phyloP scores from a whole-genome alignment of 1,140 invertebrate species.

The Xylocopa sonorina region DNA sequence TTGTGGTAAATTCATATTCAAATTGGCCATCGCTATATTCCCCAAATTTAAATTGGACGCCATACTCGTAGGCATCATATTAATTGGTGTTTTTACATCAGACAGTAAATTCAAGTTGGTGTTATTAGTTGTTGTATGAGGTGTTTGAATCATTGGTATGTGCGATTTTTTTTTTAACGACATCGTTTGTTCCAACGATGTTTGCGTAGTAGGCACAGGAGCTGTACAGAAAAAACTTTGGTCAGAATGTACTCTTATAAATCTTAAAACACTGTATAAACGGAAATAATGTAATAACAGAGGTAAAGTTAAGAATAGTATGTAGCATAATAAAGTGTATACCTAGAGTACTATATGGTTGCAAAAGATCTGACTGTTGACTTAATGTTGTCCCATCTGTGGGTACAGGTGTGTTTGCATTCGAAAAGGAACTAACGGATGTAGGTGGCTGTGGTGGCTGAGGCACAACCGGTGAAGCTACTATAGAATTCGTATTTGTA shows the following conservation, averaged over 20 bases:
- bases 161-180: constrained; percentile 76
- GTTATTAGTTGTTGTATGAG: constrained; percentile 70
- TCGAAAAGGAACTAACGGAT: constrained; percentile 75
- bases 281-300: neutral
- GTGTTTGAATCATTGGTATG: constrained; percentile 71
- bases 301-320: no score
- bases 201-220: constrained; percentile 72
- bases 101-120: constrained; percentile 72
- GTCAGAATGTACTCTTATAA: neutral
- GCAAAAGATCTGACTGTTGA: constrained; percentile 76
- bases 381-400: constrained; percentile 68
- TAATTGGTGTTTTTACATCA: constrained; percentile 74
- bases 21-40: constrained; percentile 73
- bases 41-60: constrained; percentile 73
- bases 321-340: constrained; percentile 16
- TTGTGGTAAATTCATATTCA: constrained; percentile 75
- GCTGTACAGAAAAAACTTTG: constrained; percentile 52
- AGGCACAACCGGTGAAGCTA: constrained; percentile 76
- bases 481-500: constrained; percentile 75
- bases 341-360: constrained; percentile 79
- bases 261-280: neutral
- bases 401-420: constrained; percentile 68
- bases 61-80: constrained; percentile 75
- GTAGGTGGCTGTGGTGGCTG: constrained; percentile 73
- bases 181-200: constrained; percentile 72